These are phyloP conservation scores for Hybognathus amarus DNA, from an alignment of 2,797 vertebrate genomes.

Conservation along the genomic window DNA sequence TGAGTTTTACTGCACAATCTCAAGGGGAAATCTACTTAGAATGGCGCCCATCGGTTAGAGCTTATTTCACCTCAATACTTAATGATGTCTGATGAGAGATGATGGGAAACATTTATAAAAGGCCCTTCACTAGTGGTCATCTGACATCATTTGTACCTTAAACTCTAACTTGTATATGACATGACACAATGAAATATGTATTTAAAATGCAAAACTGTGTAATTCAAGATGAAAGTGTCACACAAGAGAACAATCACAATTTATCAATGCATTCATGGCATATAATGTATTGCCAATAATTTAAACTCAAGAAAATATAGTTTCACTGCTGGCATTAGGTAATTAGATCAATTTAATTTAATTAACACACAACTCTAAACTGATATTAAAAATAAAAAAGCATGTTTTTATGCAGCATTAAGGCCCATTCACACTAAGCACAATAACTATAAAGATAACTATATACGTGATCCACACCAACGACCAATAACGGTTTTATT, in stretches of 20 bases:
- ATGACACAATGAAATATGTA: neutral
- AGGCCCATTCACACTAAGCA: too few relatives aligned
- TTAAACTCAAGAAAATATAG: neutral
- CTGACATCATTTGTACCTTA: neutral
- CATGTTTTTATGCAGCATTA: neutral
- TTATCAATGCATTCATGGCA: neutral
- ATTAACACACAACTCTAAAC: too few relatives aligned
- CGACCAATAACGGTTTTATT: too few relatives aligned
- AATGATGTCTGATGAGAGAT: conserved; percentile 22
- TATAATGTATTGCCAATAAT: neutral
- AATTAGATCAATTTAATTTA: neutral
- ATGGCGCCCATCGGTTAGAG: conserved; percentile 12
- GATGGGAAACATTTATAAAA: conserved; percentile 21
- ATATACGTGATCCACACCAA: too few relatives aligned
- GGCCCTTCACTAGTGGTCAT: neutral
- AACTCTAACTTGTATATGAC: neutral
- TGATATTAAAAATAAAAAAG: too few relatives aligned
- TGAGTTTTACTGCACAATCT: conserved; percentile 2
- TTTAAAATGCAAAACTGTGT: neutral
- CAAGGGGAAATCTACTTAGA: conserved; percentile 11
- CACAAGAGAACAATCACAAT: neutral
- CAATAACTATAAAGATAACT: too few relatives aligned
- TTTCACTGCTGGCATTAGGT: neutral
- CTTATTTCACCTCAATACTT: neutral
- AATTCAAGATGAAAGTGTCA: neutral